Percentiles rank a stretch among this genome's conserved stretches.
Conservation (phyloP, 2,888 invertebrate species). For the Isoperla grammatica region DNA sequence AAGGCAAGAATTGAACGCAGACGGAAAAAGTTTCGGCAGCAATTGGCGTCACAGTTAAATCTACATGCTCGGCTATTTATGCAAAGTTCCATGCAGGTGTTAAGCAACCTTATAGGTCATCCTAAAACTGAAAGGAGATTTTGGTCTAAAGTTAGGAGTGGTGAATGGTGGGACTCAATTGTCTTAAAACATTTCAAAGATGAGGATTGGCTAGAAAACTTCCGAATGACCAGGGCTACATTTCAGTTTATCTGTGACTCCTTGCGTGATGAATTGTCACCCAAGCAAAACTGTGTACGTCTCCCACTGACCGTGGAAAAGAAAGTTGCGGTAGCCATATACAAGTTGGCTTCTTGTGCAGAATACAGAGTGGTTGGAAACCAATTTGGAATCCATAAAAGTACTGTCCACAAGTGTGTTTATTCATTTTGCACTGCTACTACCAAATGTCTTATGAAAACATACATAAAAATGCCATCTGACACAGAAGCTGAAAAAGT, state of each 20-base stretch:
- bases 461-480: conserved; percentile 35
- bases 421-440: conserved; percentile 35
- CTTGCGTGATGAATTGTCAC: neutral
- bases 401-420: conserved; percentile 32
- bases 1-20: too few relatives aligned
- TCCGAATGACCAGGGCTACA: conserved; percentile 1
- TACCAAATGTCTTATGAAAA: conserved; percentile 33
- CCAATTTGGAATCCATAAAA: conserved; percentile 10
- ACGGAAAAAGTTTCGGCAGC: too few relatives aligned
- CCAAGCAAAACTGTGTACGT: neutral
- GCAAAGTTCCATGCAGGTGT: too few relatives aligned
- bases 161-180: conserved; percentile 17
- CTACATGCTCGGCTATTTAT: too few relatives aligned
- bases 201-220: conserved; percentile 9
- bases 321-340: conserved; percentile 14
- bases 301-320: neutral
- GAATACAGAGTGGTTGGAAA: conserved; percentile 18
- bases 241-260: neutral
- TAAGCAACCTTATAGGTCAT: too few relatives aligned
- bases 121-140: too few relatives aligned
- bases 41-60: too few relatives aligned
- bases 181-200: neutral
- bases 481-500: conserved; percentile 32
- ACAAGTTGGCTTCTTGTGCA: conserved; percentile 14
- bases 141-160: conserved; percentile 15